phyloP scores from a whole-genome alignment of 2,888 invertebrate genomes.

The Xanthorhoe spadicearia region DNA sequence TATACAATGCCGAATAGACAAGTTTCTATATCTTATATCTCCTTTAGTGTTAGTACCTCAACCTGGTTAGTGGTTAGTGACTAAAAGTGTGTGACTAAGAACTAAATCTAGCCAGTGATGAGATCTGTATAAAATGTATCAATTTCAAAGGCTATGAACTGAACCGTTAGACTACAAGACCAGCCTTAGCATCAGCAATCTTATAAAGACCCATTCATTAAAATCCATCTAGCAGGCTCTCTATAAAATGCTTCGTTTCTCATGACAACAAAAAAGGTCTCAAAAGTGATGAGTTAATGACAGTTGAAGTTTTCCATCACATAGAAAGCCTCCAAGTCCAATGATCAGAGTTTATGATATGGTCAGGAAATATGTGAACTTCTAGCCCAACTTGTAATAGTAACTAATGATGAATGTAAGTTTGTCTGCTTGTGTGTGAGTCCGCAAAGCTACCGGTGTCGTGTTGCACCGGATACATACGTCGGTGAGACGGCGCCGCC shows the following conservation, averaged over 20 bases:
- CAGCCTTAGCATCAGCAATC: not conserved
- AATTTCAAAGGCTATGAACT: not conserved
- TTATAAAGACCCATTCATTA: not conserved
- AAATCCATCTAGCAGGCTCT: not conserved
- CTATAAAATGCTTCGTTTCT: not conserved
- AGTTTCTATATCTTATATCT: not conserved
- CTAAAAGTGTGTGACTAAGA: not conserved
- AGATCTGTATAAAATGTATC: not conserved
- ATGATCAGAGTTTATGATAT: not conserved
- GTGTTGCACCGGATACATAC: slow-evolving; percentile 52
- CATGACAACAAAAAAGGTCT: not conserved
- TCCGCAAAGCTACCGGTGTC: slow-evolving; percentile 1
- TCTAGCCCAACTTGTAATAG: too few species aligned
- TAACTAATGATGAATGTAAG: not conserved
- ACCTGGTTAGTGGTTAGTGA: not conserved
- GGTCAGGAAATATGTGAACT: not conserved
- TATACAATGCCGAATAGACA: not conserved
- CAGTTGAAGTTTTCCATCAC: not conserved
- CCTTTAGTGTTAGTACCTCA: not conserved
- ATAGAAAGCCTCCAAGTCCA: not conserved
- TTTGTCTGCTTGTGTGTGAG: not conserved
- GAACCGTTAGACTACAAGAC: not conserved
- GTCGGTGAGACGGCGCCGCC: slow-evolving; percentile 87
- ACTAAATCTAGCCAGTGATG: not conserved
- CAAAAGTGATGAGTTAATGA: not conserved